Base-by-base conservation (phyloP, 2,888 invertebrate species). In the Operophtera brumata region DNA sequence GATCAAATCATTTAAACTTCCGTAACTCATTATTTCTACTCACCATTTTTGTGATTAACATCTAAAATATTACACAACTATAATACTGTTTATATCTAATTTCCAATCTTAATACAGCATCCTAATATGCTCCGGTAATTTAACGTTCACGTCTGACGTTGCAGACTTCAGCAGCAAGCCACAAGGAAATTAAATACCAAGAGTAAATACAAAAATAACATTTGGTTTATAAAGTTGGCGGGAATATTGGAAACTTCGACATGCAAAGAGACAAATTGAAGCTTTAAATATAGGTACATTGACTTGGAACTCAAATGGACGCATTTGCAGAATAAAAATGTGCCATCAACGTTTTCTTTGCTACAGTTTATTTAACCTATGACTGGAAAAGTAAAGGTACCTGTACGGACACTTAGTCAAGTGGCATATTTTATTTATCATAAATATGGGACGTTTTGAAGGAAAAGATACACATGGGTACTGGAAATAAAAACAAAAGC, bases 151-250 rank as follows among this genome's bases (percentile, higher is more conserved):
- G 45, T 42, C 41, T 14, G 36, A 14, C 9, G 20, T 20, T 20
- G 4, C 20, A n/a, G n/a, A 28, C 35, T 39, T 40, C 51, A 34
- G 43, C 26, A 28, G 49, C 39, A 40, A 47, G 40, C 32, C 20
- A 43, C 36, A 37, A 45, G 60, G 61, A 65, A 59, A 65, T 62
- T 62, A 47, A 54, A 54, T 20, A 20, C 47, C 57, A 50, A 50
- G 47, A 48, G 43, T 11, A 37, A 50, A 47, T 54, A 11, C 5
- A 10, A 6, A 12, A 41, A 48, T 12, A 40, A 20, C 44, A 32
- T 11, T n/a, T 3, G 14, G 10, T 12, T 34, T 13, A 3, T 0
- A 26, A 41, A 11, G 8, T 12, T 28, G 6, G 37, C n/a, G 20
- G 2, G 20, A 20, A 11, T 39, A 39, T 39, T 39, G 9, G 11